Evolutionary conservation across 2,113 vertebrate species (phyloP).

Genomic region (Nothobranchius kuhntae): DNA sequence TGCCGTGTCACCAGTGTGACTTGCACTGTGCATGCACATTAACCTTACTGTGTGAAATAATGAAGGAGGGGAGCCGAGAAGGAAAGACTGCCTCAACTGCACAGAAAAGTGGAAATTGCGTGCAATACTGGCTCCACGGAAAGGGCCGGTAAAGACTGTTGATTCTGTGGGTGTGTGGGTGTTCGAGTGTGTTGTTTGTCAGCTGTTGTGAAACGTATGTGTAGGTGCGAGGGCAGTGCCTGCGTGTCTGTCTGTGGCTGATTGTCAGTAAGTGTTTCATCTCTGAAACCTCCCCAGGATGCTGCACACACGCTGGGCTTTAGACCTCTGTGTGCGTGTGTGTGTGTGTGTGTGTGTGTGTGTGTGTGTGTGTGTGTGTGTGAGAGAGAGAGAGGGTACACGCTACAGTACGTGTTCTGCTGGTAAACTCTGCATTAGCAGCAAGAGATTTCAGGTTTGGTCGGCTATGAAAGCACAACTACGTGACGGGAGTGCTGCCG

Average conservation of each 20-base stretch:
- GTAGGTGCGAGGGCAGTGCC: slow-evolving; percentile 49
- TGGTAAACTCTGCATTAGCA: slow-evolving; percentile 66
- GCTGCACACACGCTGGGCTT: slow-evolving; percentile 23
- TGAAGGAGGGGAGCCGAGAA: slow-evolving; percentile 30
- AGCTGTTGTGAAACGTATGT: slow-evolving; percentile 56
- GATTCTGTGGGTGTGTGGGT: slow-evolving; percentile 43
- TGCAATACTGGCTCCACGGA: slow-evolving; percentile 21
- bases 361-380: slow-evolving; percentile 21
- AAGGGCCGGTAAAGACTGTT: slow-evolving; percentile 31
- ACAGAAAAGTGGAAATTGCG: slow-evolving; percentile 15
- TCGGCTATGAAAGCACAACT: slow-evolving; percentile 73
- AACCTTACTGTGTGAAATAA: slow-evolving; percentile 49
- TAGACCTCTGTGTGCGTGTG: slow-evolving; percentile 10
- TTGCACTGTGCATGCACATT: slow-evolving; percentile 33
- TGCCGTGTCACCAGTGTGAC: slow-evolving; percentile 11
- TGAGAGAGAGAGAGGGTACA: slow-evolving; percentile 11
- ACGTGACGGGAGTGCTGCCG: slow-evolving; percentile 58
- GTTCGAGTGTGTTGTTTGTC: slow-evolving; percentile 68
- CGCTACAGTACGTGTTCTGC: slow-evolving; percentile 50
- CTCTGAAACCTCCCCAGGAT: slow-evolving; percentile 19
- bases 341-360: neutral
- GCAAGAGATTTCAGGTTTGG: slow-evolving; percentile 73
- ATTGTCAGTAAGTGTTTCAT: slow-evolving; percentile 40
- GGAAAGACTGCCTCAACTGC: slow-evolving; percentile 21
- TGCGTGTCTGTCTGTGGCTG: slow-evolving; percentile 42